phyloP scores from a whole-genome alignment of 1,140 invertebrate genomes.

The Diabrotica virgifera region DNA sequence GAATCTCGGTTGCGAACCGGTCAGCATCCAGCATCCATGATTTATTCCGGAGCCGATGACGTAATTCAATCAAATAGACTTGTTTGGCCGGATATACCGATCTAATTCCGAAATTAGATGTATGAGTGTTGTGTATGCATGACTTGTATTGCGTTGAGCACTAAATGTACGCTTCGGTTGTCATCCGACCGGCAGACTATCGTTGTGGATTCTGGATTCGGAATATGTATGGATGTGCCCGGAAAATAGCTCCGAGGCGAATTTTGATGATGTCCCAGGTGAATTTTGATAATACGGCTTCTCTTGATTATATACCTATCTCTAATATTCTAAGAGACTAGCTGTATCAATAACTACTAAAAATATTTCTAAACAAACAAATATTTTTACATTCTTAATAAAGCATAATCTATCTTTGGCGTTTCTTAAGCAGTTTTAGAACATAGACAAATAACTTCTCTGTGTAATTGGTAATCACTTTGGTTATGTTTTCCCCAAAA shows the following conservation, averaged over 20 bases:
- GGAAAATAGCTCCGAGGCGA: not conserved
- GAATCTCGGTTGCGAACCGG: too few relatives aligned
- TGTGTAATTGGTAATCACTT: too few relatives aligned
- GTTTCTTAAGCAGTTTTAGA: too few relatives aligned
- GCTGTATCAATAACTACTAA: too few relatives aligned
- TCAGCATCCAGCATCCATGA: not conserved
- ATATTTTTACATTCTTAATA: too few relatives aligned
- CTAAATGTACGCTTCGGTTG: constrained; percentile 10
- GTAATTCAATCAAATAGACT: constrained; percentile 1
- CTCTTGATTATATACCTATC: too few relatives aligned
- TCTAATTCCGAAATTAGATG: constrained; percentile 5
- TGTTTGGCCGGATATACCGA: not conserved
- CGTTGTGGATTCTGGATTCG: not conserved
- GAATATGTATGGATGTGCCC: constrained; percentile 6
- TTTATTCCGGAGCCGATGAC: not conserved
- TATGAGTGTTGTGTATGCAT: constrained; percentile 16
- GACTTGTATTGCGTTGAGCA: constrained; percentile 9
- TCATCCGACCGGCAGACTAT: not conserved
- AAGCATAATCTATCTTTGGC: too few relatives aligned
- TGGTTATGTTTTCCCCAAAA: too few relatives aligned
- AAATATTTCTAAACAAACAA: too few relatives aligned
- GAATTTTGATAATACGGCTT: too few relatives aligned
- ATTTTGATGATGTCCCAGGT: not conserved
- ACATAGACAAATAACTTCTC: too few relatives aligned
- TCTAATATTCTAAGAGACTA: too few relatives aligned